Evolutionary conservation across 1,140 invertebrate species (phyloP).

Genomic region (Protaetia brevitarsis): DNA sequence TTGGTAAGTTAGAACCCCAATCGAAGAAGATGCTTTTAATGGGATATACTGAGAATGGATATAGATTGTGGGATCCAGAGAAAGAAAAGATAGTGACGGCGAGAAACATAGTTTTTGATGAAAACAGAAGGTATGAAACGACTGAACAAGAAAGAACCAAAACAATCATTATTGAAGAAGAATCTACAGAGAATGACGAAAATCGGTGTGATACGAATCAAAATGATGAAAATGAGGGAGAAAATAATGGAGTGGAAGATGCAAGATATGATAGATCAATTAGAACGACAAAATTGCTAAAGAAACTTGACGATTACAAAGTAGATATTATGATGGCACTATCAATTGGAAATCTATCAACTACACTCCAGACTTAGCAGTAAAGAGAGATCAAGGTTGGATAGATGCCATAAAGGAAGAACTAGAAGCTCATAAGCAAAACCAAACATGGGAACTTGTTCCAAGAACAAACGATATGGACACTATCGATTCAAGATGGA

Average conservation of each 20-base stretch:
- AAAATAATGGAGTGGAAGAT: neutral
- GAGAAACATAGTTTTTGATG: conserved; percentile 42
- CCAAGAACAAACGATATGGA: neutral
- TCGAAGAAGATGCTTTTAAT: conserved; percentile 32
- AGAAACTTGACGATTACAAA: neutral
- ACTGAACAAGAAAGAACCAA: neutral
- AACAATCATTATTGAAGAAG: neutral
- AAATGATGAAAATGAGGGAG: neutral
- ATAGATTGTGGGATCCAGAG: conserved; percentile 33
- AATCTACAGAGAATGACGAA: neutral
- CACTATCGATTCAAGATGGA: neutral
- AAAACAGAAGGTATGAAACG: conserved; percentile 23
- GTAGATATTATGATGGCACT: neutral
- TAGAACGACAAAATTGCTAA: neutral
- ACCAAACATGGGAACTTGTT: neutral
- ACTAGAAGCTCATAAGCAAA: neutral
- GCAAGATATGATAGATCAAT: neutral
- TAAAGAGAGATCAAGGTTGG: neutral
- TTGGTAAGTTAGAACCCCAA: no score
- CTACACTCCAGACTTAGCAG: neutral
- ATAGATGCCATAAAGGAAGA: neutral
- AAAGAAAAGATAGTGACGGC: conserved; percentile 35
- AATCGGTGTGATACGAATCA: neutral
- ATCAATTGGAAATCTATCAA: neutral
- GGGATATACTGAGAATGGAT: conserved; percentile 31